Conservation (phyloP, 2,113 vertebrate genomes). For the Neogobius melanostomus region DNA sequence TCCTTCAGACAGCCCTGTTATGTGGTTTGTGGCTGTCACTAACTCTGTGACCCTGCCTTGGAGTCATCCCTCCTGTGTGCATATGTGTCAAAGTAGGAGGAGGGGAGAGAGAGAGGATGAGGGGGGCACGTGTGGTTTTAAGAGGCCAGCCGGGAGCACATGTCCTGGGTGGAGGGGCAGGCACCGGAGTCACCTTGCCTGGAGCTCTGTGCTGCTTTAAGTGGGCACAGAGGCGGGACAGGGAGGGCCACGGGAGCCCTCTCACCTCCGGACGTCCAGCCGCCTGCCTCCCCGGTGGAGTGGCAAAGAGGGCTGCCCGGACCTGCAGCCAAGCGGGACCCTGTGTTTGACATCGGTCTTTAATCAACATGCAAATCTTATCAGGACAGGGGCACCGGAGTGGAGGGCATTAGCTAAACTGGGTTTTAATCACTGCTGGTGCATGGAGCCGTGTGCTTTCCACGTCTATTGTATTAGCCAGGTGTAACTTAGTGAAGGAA, state of each 20-base stretch:
- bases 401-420: constrained; percentile 1
- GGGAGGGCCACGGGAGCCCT: neutral
- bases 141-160: constrained; percentile 6
- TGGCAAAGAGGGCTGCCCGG: neutral
- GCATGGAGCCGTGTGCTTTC: neutral
- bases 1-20: constrained; percentile 1
- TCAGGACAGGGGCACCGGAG: neutral
- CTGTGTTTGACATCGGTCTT: constrained; percentile 6
- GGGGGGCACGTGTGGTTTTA: neutral
- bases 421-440: constrained; percentile 13
- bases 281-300: neutral
- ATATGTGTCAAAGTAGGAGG: neutral
- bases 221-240: neutral
- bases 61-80: constrained; percentile 6
- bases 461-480: no score
- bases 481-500: no score
- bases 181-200: constrained; percentile 8
- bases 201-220: constrained; percentile 6
- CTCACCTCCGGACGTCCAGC: neutral
- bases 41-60: constrained; percentile 6
- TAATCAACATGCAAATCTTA: constrained; percentile 12
- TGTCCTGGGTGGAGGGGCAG: constrained; percentile 4
- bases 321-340: neutral
- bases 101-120: neutral
- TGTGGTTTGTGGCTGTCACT: constrained; percentile 11